A percentile compares a stretch with the other conserved stretches of the same genome.
Conservation (phyloP, 2,113 vertebrate species). For the Ptilonorhynchus violaceus region DNA sequence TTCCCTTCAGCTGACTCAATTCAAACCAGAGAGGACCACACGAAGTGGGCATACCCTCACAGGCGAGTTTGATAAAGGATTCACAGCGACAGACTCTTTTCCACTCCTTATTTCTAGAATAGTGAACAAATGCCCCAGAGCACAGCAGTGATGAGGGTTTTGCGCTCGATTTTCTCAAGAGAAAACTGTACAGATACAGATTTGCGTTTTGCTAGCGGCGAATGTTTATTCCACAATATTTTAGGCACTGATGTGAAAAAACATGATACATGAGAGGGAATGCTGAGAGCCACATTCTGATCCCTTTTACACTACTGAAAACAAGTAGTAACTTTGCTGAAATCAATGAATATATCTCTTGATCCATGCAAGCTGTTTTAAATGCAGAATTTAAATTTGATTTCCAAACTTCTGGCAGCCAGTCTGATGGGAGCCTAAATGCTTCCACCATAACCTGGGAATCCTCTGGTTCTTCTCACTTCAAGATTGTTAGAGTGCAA, state of each 20-base stretch:
- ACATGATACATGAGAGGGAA: background rate
- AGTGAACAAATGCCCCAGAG: slow-evolving; percentile 11
- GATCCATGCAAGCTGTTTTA: background rate
- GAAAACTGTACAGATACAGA: background rate
- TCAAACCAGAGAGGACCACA: background rate
- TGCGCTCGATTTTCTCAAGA: background rate
- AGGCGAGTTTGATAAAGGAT: background rate
- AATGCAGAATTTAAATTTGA: background rate
- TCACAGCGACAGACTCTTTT: slow-evolving; percentile 8
- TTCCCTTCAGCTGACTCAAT: background rate
- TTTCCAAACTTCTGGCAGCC: background rate
- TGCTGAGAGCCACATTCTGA: background rate
- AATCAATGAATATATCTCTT: background rate
- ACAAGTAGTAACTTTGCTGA: background rate
- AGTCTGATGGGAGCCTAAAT: background rate
- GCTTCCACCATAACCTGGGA: background rate
- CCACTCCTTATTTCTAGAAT: background rate
- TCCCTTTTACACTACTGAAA: background rate
- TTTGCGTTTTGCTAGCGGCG: background rate
- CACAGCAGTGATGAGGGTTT: background rate
- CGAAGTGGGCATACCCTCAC: background rate
- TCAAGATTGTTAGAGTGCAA: background rate
- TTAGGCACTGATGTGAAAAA: slow-evolving; percentile 12
- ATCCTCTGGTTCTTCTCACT: background rate
- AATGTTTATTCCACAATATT: slow-evolving; percentile 7